Evolutionary conservation across 2,888 invertebrate genomes (phyloP), one percentile per base, ranked within the genome.

Genomic region (Branchipolynoe longqiensis): DNA sequence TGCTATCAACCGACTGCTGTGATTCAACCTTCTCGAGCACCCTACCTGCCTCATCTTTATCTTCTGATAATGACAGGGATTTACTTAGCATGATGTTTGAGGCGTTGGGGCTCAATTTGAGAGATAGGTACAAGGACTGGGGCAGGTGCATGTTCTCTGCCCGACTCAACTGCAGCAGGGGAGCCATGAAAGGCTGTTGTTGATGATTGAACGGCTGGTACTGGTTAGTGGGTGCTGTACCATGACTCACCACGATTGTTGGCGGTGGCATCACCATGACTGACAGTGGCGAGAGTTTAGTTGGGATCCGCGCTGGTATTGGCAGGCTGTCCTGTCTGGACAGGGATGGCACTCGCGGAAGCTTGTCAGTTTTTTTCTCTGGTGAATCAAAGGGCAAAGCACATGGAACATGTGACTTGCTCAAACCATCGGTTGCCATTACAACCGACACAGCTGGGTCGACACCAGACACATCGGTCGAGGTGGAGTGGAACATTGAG

Each of bases 161-260:
- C 4, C 78, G 78, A 33, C 78, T 54, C 48, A 78, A 28, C 78
- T 78, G 41, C 14, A 78, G 48, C 28, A 48, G 54, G 18, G 78
- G 78, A 8, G 78, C 78, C 48, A 48, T 78, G 78, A 78, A 78
- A 2, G 78, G 78, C 31, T 48, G 54, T 31, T 41, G 25, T 12
- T 78, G 78, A 1, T 31, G 31, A 31, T 48, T 41, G 28, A 78
- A 41, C 6, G 78, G 78, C 31, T 78, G 78, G 48, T 78, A 78
- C 78, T 78, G 78, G 54, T 78, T 78, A 14, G 78, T 78, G 1
- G 78, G 78, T 25, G 78, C 78, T 1, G 78, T 78, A 18, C 78
- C 78, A 8, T 48, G 41, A 41, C 78, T 41, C 1, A 78, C 54
- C 1, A 78, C 78, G 22, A 78, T 78, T 1, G 78, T 78, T 4